Evolutionary conservation across 1,140 invertebrate genomes (phyloP).

Genomic region (Zaprionus vittiger): DNA sequence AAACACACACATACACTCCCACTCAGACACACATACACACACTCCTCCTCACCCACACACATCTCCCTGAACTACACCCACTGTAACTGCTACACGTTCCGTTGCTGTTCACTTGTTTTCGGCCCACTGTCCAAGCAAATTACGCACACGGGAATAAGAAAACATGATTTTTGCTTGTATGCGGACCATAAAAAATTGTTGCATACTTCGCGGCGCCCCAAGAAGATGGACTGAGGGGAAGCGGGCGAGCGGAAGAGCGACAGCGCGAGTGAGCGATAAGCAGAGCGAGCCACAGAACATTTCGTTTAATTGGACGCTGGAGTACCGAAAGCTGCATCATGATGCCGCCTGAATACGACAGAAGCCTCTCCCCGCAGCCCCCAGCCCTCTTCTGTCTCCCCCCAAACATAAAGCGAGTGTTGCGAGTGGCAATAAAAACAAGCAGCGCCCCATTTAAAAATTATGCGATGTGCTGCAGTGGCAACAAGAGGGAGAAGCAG

Average conservation of each 20-base stretch:
- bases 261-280: slow-evolving; percentile 29
- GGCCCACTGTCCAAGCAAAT: slow-evolving; percentile 56
- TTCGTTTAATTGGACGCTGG: slow-evolving; percentile 80
- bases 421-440: slow-evolving; percentile 50
- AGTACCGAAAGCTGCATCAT: slow-evolving; percentile 76
- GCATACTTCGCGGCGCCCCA: slow-evolving; percentile 70
- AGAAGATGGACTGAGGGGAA: slow-evolving; percentile 37
- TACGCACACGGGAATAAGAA: slow-evolving; percentile 82
- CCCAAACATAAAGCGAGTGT: slow-evolving; percentile 15
- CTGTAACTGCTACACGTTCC: slow-evolving; percentile 13
- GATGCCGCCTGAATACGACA: slow-evolving; percentile 67
- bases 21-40: neutral
- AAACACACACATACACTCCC: slow-evolving; percentile 12
- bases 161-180: slow-evolving; percentile 82
- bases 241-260: neutral
- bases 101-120: slow-evolving; percentile 55
- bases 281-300: slow-evolving; percentile 70
- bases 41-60: neutral
- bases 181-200: slow-evolving; percentile 78
- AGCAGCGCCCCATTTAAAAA: slow-evolving; percentile 55
- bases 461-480: slow-evolving; percentile 46
- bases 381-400: neutral
- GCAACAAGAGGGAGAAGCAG: slow-evolving; percentile 21
- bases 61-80: slow-evolving; percentile 10
- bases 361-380: neutral